Conservation (phyloP, 2,113 vertebrate genomes). For the Lota lota region DNA sequence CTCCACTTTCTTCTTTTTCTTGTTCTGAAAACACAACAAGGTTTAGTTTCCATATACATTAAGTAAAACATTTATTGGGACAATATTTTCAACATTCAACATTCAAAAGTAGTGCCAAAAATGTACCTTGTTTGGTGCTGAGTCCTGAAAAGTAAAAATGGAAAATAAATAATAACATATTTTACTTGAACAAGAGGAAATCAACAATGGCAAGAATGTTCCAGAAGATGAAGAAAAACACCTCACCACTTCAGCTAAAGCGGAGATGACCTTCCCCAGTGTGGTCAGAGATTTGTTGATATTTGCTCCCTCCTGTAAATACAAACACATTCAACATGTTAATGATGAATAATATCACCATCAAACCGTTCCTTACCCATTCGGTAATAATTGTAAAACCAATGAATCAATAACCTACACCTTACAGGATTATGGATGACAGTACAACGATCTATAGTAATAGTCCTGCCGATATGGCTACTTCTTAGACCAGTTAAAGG, state of each 20-base stretch:
- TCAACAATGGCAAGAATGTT: background rate
- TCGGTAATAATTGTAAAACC: background rate
- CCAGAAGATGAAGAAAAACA: background rate
- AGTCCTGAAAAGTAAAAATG: slow-evolving; percentile 76
- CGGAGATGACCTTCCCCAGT: slow-evolving; percentile 95
- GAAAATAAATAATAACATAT: slow-evolving; percentile 8
- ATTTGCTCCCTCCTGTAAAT: slow-evolving; percentile 91
- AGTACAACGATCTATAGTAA: no score
- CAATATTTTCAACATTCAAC: no score
- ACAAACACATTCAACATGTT: background rate
- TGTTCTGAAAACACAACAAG: slow-evolving; percentile 70
- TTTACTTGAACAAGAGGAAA: slow-evolving; percentile 6
- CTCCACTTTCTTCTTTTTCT: slow-evolving; percentile 97
- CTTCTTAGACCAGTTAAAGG: no score
- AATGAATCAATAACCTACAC: background rate
- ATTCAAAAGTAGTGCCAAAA: background rate
- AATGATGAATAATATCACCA: background rate
- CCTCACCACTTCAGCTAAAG: slow-evolving; percentile 90
- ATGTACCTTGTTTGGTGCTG: slow-evolving; percentile 90
- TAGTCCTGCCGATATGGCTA: no score
- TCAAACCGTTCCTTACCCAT: background rate
- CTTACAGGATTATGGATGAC: no score
- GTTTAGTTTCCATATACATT: background rate
- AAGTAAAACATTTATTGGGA: no score
- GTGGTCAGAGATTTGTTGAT: slow-evolving; percentile 99